phyloP scores from a whole-genome alignment of 2,888 invertebrate species.

The Cephus runcator region DNA sequence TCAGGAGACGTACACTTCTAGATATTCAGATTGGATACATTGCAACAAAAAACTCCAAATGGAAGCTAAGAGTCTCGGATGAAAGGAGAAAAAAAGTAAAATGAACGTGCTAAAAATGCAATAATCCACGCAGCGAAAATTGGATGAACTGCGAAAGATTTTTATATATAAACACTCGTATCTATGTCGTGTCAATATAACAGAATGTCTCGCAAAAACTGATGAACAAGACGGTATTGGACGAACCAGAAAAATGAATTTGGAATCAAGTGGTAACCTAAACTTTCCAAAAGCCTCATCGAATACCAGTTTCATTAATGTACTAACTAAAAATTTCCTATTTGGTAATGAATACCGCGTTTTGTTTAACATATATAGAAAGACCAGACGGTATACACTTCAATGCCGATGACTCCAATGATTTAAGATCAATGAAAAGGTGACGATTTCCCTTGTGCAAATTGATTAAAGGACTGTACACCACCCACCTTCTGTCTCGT shows the following conservation, averaged over 20 bases:
- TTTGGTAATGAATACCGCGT: not conserved
- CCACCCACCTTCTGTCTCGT: slow-evolving; percentile 17
- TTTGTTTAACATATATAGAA: not conserved
- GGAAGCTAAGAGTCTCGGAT: not conserved
- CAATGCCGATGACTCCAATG: not conserved
- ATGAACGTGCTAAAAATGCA: not conserved
- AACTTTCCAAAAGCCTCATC: not conserved
- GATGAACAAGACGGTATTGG: not conserved
- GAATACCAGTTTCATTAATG: not conserved
- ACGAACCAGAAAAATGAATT: not conserved
- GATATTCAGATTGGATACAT: not conserved
- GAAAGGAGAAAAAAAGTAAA: not conserved
- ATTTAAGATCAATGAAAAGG: not conserved
- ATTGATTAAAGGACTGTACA: slow-evolving; percentile 3
- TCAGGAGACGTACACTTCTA: not conserved
- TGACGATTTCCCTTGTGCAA: not conserved
- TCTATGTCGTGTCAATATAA: not conserved
- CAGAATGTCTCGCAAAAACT: not conserved
- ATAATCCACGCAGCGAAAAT: not conserved
- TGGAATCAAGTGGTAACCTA: not conserved
- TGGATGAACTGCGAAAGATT: not conserved
- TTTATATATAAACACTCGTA: not conserved
- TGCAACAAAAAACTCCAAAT: not conserved
- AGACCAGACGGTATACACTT: not conserved
- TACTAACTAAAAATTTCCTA: not conserved